Percentiles rank a stretch among this genome's conserved stretches.
phyloP scores from a whole-genome alignment of 2,888 invertebrate species.

The Himalopsyche tibetana region DNA sequence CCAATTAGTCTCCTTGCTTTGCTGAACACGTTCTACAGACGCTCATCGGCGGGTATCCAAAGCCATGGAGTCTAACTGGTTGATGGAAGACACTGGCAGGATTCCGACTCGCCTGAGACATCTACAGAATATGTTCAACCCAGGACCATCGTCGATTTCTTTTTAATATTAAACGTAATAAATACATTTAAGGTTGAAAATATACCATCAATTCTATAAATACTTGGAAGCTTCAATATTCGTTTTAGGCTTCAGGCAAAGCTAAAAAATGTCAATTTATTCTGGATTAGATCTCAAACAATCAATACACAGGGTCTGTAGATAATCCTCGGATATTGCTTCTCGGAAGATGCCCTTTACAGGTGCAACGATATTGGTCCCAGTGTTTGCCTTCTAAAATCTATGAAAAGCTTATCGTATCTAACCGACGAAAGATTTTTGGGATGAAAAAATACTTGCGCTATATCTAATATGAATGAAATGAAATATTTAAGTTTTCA shows the following conservation, averaged over 20 bases:
- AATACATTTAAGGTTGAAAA: neutral
- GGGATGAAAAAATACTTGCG: neutral
- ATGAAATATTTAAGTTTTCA: too few species aligned
- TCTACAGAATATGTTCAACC: too few species aligned
- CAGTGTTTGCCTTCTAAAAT: constrained; percentile 41
- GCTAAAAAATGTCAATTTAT: constrained; percentile 57
- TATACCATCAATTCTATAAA: neutral
- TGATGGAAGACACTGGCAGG: too few species aligned
- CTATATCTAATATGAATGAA: neutral
- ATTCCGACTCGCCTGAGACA: too few species aligned
- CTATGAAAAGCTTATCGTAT: neutral
- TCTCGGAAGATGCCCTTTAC: constrained; percentile 47
- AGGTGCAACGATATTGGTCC: constrained; percentile 53
- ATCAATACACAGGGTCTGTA: constrained; percentile 47
- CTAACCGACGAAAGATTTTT: neutral
- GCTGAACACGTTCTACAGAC: too few species aligned
- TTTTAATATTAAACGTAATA: too few species aligned
- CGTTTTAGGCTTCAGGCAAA: neutral
- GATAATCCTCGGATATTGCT: constrained; percentile 57
- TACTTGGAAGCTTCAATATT: neutral
- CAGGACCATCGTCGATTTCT: too few species aligned
- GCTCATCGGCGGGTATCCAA: too few species aligned
- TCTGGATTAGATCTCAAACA: constrained; percentile 58
- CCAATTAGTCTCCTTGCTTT: too few species aligned
- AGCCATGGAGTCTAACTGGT: too few species aligned